phyloP scores from a whole-genome alignment of 2,888 invertebrate genomes.

The Choristoneura rosaceana region DNA sequence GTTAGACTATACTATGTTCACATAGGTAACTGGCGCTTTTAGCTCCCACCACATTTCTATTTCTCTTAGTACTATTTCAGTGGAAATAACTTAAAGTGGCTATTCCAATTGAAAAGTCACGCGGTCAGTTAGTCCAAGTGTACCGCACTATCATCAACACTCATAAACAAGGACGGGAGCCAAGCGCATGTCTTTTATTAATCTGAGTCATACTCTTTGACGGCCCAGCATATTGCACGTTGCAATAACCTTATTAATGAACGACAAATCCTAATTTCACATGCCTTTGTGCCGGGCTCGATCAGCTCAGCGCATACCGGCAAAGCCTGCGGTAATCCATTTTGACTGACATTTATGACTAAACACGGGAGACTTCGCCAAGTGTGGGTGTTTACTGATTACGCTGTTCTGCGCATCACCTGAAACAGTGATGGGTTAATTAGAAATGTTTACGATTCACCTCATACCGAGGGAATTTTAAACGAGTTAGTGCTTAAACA shows the following conservation, averaged over 20 bases:
- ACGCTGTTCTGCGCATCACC: conserved; percentile 10
- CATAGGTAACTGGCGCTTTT: no score
- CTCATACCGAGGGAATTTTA: not conserved
- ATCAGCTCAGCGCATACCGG: conserved; percentile 50
- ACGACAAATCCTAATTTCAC: conserved; percentile 72
- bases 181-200: not conserved
- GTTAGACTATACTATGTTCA: no score
- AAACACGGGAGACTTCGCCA: conserved; percentile 7
- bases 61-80: not conserved
- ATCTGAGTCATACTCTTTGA: conserved; percentile 29
- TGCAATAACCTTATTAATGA: conserved; percentile 58
- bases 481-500: not conserved
- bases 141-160: not conserved
- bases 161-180: not conserved
- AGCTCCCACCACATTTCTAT: no score
- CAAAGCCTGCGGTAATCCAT: conserved; percentile 56
- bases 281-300: conserved; percentile 63
- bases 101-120: no score
- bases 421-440: conserved; percentile 18
- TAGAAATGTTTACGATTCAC: conserved; percentile 12
- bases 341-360: conserved; percentile 52
- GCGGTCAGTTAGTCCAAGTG: no score
- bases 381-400: conserved; percentile 17
- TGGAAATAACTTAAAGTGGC: no score
- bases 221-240: conserved; percentile 30